phyloP scores from a whole-genome alignment of 2,113 vertebrate genomes.

The Cervus canadensis region DNA sequence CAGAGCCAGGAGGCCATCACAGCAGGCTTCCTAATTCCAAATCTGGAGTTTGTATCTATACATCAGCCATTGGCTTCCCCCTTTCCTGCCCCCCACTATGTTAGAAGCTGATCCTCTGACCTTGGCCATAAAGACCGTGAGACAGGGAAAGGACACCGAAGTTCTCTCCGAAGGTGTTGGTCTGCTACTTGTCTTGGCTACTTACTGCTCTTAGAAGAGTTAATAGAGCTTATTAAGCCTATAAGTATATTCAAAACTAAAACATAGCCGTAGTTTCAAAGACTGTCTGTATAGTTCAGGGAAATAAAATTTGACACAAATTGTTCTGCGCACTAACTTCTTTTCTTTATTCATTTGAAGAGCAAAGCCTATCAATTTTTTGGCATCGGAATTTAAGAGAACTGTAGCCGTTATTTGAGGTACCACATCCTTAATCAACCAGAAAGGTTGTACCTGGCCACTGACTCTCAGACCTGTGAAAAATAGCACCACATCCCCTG shows the following conservation, averaged over 20 bases:
- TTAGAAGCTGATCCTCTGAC: neutral
- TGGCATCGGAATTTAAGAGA: neutral
- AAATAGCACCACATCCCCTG: neutral
- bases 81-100: rapidly evolving
- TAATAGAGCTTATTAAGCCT: neutral
- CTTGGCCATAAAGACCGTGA: neutral
- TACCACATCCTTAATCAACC: neutral
- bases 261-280: neutral
- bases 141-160: neutral
- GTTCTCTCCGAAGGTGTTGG: neutral
- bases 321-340: neutral
- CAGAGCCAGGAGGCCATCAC: neutral
- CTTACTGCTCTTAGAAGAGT: neutral
- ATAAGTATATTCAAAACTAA: neutral
- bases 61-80: neutral
- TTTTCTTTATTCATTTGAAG: neutral
- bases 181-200: neutral
- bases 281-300: neutral
- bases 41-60: neutral
- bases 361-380: neutral
- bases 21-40: neutral
- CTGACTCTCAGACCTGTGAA: neutral
- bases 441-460: neutral
- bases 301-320: neutral
- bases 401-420: neutral